phyloP scores from a whole-genome alignment of 2,113 vertebrate genomes.

The Procapra przewalskii region DNA sequence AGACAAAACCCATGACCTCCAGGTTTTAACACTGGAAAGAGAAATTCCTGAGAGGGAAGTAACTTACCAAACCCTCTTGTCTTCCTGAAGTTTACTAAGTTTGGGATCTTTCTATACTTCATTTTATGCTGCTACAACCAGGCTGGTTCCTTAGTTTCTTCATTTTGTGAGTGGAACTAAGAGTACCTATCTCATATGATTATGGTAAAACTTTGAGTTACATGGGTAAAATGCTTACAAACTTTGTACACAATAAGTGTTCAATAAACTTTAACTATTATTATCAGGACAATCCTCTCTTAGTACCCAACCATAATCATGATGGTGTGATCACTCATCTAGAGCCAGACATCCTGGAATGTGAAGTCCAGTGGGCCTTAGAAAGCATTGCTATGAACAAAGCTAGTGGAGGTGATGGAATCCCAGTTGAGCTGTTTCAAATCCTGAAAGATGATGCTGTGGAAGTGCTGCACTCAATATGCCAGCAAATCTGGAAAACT shows the following conservation, averaged over 20 bases:
- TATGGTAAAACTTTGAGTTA: not conserved
- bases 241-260: not conserved
- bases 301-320: not conserved
- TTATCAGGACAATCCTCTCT: not conserved
- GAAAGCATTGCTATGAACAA: no score
- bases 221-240: not conserved
- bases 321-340: no score
- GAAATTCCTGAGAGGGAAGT: not conserved
- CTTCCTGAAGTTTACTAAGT: not conserved
- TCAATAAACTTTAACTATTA: not conserved
- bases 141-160: not conserved
- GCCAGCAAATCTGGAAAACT: no score
- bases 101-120: not conserved
- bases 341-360: no score
- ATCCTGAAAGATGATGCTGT: no score
- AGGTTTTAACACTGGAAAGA: not conserved
- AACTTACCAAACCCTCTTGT: not conserved
- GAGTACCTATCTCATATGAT: not conserved
- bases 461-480: no score
- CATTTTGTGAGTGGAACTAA: not conserved
- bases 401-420: no score
- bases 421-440: no score
- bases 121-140: not conserved
- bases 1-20: not conserved
- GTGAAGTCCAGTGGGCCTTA: no score